A percentile compares a stretch with the other conserved stretches of the same genome.
Evolutionary conservation across 1,140 invertebrate genomes (phyloP).

Genomic region (Ceratina calcarata): DNA sequence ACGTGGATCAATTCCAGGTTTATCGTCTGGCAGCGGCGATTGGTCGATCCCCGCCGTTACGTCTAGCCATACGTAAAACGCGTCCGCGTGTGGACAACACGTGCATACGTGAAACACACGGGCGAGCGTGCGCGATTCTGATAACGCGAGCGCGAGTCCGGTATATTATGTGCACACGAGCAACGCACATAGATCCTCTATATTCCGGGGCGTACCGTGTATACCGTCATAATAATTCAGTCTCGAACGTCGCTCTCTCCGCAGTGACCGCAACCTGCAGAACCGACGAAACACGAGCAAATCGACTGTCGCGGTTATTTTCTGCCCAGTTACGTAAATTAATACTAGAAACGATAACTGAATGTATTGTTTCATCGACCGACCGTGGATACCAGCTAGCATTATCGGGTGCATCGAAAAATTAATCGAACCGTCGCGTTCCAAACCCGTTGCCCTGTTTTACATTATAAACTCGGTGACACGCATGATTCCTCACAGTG

Average conservation of each 20-base stretch:
- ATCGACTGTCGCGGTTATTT: slow-evolving; percentile 42
- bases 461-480: too few relatives aligned
- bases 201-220: slow-evolving; percentile 28
- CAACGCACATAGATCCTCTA: slow-evolving; percentile 48
- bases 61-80: slow-evolving; percentile 25
- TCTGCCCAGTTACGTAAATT: slow-evolving; percentile 50
- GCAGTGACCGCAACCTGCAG: slow-evolving; percentile 37
- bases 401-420: too few relatives aligned
- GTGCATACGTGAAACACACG: not conserved
- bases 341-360: slow-evolving; percentile 34
- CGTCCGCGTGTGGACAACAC: not conserved
- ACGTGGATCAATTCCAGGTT: slow-evolving; percentile 65
- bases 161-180: not conserved
- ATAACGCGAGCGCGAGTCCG: not conserved
- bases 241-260: slow-evolving; percentile 51
- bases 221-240: slow-evolving; percentile 59
- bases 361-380: slow-evolving; percentile 24
- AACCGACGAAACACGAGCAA: slow-evolving; percentile 43
- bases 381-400: too few relatives aligned
- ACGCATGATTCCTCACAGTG: too few relatives aligned
- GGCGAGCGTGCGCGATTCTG: not conserved
- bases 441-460: too few relatives aligned
- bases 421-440: too few relatives aligned
- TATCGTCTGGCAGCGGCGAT: slow-evolving; percentile 52
- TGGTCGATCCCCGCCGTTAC: slow-evolving; percentile 32